Evolutionary conservation across 2,797 vertebrate genomes (phyloP), one percentile per base, ranked within the genome.

Genomic region (Oreochromis grahami): DNA sequence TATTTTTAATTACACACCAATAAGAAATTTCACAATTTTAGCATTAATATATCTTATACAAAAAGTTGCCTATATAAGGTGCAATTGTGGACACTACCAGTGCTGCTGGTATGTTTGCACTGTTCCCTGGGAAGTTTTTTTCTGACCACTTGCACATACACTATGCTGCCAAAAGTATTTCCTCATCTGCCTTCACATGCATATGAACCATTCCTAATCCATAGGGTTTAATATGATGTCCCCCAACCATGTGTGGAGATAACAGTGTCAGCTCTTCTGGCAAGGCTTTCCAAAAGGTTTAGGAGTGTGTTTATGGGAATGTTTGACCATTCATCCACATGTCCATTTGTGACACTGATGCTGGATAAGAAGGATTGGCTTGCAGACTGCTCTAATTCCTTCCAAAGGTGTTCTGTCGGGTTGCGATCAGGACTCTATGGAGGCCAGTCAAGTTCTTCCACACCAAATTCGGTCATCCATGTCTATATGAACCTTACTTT

Each of bases 391-490:
- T 53, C 53, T 17, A 9, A 32, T 1, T 58, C 8, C 0, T 1
- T 32, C 26, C 55, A 32, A 29, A 29, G 8, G 3, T 56, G 26
- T 56, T 56, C 26, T 56, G 55, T 56, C 8, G 55, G 8, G 26
- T 56, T 32, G 14, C 5, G 3, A 58, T 58, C 26, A 32, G 53
- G 53, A 56, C 15, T 29, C 7, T 58, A 29, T 34, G 56, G 29
- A 58, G 29, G 56, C 29, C 56, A 58, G 56, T 34, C 56, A 58
- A 58, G 29, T 58, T 58, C 15, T 58, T 34, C 56, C 56, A 58
- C 56, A 58, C 3, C 55, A 58, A 2, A 58, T 17, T 32, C 1
- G 1, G 26, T 58, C 26, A 58, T 0, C 0, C 15, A 32, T 10
- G 55, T 58, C 15, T 58, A 32, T 19, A 19, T 58, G 29, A 58